These are phyloP conservation scores for Mohoua ochrocephala DNA, from an alignment of 2,113 vertebrate species.

Conservation along the genomic window DNA sequence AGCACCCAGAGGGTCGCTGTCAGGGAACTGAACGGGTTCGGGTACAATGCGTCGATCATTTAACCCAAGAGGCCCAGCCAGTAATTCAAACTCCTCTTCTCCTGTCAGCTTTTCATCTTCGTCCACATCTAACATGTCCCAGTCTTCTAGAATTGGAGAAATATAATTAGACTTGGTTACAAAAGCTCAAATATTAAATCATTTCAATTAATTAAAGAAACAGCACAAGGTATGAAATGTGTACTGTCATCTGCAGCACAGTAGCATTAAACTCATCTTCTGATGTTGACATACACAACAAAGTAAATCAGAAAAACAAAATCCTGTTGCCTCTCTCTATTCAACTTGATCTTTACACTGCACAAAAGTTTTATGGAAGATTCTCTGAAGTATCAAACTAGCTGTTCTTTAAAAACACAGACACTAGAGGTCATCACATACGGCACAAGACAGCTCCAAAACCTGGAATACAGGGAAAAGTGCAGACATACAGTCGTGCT, in stretches of 20 bases:
- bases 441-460: neutral
- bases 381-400: neutral
- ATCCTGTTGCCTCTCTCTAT: neutral
- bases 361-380: neutral
- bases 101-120: conserved; percentile 94
- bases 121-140: conserved; percentile 97
- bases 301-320: neutral
- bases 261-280: neutral
- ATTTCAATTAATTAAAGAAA: neutral
- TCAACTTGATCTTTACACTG: neutral
- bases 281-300: neutral
- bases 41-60: conserved; percentile 89
- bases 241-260: neutral
- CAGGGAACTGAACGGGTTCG: conserved; percentile 92
- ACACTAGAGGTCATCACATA: neutral
- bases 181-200: neutral
- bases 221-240: neutral
- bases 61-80: conserved; percentile 90
- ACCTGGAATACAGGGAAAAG: neutral
- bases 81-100: conserved; percentile 94
- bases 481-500: neutral
- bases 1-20: conserved; percentile 93
- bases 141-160: conserved; percentile 84
- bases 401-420: neutral
- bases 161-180: neutral